phyloP scores from a whole-genome alignment of 2,797 vertebrate genomes.

The Anomalospiza imberbis region DNA sequence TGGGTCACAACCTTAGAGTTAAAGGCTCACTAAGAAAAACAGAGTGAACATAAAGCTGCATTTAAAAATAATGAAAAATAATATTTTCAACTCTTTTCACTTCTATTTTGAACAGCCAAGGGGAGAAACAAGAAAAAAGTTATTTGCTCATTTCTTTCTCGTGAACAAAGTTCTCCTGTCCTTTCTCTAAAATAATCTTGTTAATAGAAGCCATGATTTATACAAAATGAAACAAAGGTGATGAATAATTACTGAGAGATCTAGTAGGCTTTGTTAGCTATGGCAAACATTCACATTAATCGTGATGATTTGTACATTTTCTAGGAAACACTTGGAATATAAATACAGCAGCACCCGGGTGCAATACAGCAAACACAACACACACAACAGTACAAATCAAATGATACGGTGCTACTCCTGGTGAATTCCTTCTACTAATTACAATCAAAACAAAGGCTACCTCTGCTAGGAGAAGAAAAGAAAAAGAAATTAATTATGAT shows the following conservation, averaged over 20 bases:
- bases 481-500: background rate
- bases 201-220: background rate
- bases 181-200: background rate
- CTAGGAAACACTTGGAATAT: background rate
- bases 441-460: background rate
- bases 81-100: constrained; percentile 21
- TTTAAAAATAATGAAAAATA: constrained; percentile 50
- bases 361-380: background rate
- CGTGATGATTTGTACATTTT: background rate
- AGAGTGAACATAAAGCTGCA: constrained; percentile 18
- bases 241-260: constrained; percentile 31
- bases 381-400: background rate
- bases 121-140: background rate
- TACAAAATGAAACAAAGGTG: background rate
- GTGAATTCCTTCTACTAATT: background rate
- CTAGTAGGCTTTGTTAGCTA: constrained; percentile 3
- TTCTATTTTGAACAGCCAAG: background rate
- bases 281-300: background rate
- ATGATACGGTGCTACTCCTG: background rate
- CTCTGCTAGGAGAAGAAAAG: background rate
- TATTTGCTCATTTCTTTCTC: background rate
- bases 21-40: constrained; percentile 60
- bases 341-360: background rate
- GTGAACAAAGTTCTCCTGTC: background rate
- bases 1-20: constrained; percentile 62